Evolutionary conservation across 2,797 vertebrate species (phyloP), one percentile per base, ranked within the genome.

Genomic region (Paguma larvata): DNA sequence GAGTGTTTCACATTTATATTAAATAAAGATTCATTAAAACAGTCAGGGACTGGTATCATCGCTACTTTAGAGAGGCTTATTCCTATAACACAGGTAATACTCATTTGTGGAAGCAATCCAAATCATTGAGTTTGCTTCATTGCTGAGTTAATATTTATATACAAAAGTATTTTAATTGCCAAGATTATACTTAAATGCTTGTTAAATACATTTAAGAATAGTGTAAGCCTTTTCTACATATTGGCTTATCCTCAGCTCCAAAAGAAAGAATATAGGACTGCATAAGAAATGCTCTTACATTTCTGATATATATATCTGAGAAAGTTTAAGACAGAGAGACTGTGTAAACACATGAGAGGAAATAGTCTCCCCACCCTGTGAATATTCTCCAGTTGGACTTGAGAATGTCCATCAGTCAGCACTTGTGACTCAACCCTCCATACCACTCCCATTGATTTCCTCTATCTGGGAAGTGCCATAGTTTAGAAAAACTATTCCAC

Each of bases 211-310:
- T 85, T 63, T 59, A 77, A 14, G 30, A 77, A 5, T 94, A 75
- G 65, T 30, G 25, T 75, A 85, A 25, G 90, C 89, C 9, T 21
- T 95, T 98, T 92, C 85, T 94, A 62, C 23, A 63, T 97, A 92
- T 21, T 8, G 12, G 38, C n/a, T 62, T 14, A 32, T n/a, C 86
- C 56, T 82, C n/a, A 34, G 78, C n/a, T n/a, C 53, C 79, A 89
- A 89, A 56, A 63, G 21, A 80, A 46, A 73, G 21, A 67, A 91
- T 23, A 72, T 65, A 82, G 48, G 80, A 68, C 7, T 77, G 67
- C 72, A 32, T 89, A 62, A 89, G 53, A 65, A 80, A 86, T 70
- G 15, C 27, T 70, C 5, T 34, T 59, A 27, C 23, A 44, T 73
- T 90, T 85, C 53, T 46, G 32, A 5, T 5, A 8, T 90, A 32